phyloP scores from a whole-genome alignment of 2,888 invertebrate species.

The Escarpia spicata region DNA sequence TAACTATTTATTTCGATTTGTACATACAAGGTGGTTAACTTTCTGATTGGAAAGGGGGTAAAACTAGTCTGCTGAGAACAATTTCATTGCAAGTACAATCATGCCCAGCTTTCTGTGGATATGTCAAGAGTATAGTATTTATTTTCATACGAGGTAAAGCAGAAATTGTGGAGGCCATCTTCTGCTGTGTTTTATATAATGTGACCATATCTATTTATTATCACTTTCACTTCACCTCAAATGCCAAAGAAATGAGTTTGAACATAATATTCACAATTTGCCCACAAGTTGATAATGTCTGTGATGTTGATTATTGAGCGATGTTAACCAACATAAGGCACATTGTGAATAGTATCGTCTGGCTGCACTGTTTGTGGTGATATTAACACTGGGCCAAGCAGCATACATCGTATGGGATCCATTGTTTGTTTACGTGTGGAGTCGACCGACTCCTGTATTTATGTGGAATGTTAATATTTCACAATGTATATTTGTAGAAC shows the following conservation, averaged over 20 bases:
- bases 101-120: not conserved
- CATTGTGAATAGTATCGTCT: not conserved
- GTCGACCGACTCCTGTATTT: not conserved
- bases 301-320: not conserved
- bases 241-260: not conserved
- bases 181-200: not conserved
- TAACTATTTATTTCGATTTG: constrained; percentile 16
- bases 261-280: not conserved
- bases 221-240: not conserved
- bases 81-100: not conserved
- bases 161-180: not conserved
- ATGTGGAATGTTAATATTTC: constrained; percentile 7
- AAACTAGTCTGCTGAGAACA: not conserved
- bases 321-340: not conserved
- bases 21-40: constrained; percentile 13
- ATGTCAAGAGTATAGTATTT: not conserved
- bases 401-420: constrained; percentile 7
- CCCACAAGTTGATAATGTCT: not conserved
- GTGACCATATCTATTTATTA: not conserved
- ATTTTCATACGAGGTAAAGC: not conserved
- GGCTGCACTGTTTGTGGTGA: not conserved
- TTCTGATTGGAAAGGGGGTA: constrained; percentile 8
- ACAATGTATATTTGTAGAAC: not conserved
- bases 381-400: not conserved
- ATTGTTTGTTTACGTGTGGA: not conserved